Evolutionary conservation across 1,140 invertebrate genomes (phyloP), one percentile per base, ranked within the genome.

Genomic region (Trachymyrmex cornetzi): DNA sequence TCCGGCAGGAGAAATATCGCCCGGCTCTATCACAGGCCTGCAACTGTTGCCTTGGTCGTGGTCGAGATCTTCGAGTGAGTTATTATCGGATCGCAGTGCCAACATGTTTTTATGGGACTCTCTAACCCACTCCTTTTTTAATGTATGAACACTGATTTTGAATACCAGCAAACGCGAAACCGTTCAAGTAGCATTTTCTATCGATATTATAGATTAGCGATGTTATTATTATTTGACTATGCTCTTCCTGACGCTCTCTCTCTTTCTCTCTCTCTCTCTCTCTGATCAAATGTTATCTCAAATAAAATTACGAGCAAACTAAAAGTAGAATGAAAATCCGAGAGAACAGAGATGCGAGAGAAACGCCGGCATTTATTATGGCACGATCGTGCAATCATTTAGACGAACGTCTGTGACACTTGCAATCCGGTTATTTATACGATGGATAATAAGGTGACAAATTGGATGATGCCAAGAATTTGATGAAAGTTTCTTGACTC

Each of bases 1-100:
- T 88, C 77, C 77, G 67, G 55, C 86, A 27, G 67, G 74, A 86
- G 66, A 81, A 87, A 87, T 81, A 75, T 80, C 79, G 59, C 48
- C 22, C 34, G 67, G 12, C 27, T 57, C 30, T 57, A 72, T 81
- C 79, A 57, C 79, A 57, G 66, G 22, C 53, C 30, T 38, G 64
- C 30, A 44, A 71, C 66, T 27, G 34, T 71, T 71, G 64, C 64
- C 34, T 69, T 24, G 75, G 48, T 59, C 64, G 79, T 72, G 50
- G 38, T 61, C 55, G 80, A 71, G 64, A 59, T 84, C 55, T 59
- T 22, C 66, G 69, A 61, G 24, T 61, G 55, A 84, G 24, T 84
- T 84, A 72, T 74, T 72, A 72, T 74, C 34, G 66, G 22, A 82
- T 44, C 34, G 22, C 66, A 16, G 27, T 69, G 48, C 38, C n/a